These are phyloP conservation scores for Phoenicopterus ruber DNA, from an alignment of 2,113 vertebrate species.

Conservation along the genomic window DNA sequence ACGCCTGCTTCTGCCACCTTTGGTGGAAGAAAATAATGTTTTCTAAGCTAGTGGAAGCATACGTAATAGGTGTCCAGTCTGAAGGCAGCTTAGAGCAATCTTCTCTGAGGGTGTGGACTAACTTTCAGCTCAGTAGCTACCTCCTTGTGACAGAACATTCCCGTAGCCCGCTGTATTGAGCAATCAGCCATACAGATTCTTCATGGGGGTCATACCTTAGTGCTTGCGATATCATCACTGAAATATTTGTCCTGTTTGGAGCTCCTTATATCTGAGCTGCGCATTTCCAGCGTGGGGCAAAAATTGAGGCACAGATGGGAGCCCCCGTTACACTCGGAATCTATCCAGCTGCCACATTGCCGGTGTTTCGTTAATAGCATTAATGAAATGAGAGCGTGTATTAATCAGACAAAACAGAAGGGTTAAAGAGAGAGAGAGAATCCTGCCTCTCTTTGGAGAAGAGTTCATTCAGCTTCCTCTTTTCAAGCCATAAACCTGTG, in stretches of 20 bases:
- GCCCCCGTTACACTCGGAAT: accelerated
- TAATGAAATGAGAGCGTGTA: background rate
- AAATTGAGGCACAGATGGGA: accelerated
- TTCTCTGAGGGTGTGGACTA: background rate
- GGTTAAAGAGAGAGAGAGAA: background rate
- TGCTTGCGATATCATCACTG: background rate
- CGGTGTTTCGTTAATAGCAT: background rate
- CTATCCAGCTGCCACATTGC: background rate
- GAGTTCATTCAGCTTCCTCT: background rate
- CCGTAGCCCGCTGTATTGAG: background rate
- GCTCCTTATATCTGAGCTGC: background rate
- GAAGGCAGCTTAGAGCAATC: background rate
- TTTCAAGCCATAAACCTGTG: background rate
- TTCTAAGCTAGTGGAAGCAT: background rate
- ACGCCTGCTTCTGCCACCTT: background rate
- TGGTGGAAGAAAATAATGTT: background rate
- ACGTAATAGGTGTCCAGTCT: background rate
- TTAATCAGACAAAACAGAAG: background rate
- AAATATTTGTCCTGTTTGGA: background rate
- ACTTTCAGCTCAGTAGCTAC: background rate
- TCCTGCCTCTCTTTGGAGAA: no score
- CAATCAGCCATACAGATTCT: background rate
- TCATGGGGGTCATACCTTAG: background rate
- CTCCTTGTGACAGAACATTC: background rate
- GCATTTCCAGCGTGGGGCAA: background rate